A percentile compares a stretch with the other conserved stretches of the same genome.
phyloP scores from a whole-genome alignment of 2,113 vertebrate genomes.

The Anser brachyrhynchus region DNA sequence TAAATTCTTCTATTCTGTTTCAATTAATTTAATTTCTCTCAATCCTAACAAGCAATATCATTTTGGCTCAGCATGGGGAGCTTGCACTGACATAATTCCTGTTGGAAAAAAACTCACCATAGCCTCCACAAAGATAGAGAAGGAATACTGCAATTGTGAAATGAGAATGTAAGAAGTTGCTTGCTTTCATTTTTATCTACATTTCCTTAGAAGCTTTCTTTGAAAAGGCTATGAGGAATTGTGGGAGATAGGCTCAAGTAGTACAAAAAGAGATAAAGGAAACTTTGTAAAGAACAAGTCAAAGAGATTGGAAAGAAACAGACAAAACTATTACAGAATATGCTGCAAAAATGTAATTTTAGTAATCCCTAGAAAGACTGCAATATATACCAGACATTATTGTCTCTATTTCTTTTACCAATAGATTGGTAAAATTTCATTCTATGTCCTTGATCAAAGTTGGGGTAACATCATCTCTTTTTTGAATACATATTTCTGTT shows the following conservation, averaged over 20 bases:
- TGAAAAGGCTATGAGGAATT: not conserved
- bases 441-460: not conserved
- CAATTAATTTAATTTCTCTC: not conserved
- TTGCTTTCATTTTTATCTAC: not conserved
- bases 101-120: not conserved
- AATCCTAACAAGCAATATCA: not conserved
- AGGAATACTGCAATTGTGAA: not conserved
- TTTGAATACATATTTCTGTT: not conserved
- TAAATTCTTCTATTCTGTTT: not conserved
- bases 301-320: not conserved
- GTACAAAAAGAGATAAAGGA: not conserved
- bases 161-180: not conserved
- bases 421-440: not conserved
- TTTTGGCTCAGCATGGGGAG: not conserved
- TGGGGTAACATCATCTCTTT: not conserved
- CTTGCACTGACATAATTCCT: not conserved
- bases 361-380: not conserved
- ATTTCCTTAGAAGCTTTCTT: not conserved
- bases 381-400: not conserved
- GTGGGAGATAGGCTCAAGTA: accelerated
- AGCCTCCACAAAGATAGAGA: not conserved
- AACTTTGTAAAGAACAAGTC: not conserved
- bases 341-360: not conserved
- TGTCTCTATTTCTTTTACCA: not conserved
- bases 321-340: accelerated